Evolutionary conservation across 2,888 invertebrate species (phyloP), one percentile per base, ranked within the genome.

Genomic region (Brachyptera risi): DNA sequence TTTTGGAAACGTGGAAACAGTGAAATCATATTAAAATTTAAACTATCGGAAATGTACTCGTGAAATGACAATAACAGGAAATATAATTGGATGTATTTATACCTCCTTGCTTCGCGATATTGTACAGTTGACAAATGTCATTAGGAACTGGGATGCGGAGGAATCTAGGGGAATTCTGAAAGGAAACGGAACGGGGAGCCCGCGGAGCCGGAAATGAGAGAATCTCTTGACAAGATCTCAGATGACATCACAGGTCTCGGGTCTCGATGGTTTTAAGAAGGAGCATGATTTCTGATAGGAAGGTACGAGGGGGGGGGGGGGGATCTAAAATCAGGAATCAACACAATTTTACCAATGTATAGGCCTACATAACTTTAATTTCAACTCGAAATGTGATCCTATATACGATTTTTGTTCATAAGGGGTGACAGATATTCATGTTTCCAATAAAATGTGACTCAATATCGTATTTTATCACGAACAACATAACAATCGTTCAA

Each of bases 61-160:
- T 5, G 31, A 31, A 31, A 11, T 7, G 31, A 7, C 11, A 7
- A 7, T 11, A 7, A 5, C 7, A 31, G 31, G 31, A 31, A 31
- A 31, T 31, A 11, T 31, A 31, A 31, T 31, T 31, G 31, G 7
- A 31, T 31, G 31, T 31, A 31, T 31, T 11, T 11, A 31, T 31
- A 31, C 5, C 11, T 11, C 31, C 31, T 31, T 31, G 31, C 5
- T 31, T 31, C 31, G 7, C 31, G 31, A 31, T 31, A 11, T 31
- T 11, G 31, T n/a, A n/a, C n/a, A n/a, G n/a, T n/a, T n/a, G n/a
- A 27, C 57, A 58, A 47, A 58, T 58, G 47, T 58, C 58, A 58
- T 58, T 58, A 58, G 58, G 58, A 58, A 58, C 47, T 47, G 47
- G 21, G 40, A 42, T 13, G 44, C 15, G 47, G 27, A 19, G 40